Percentiles rank a stretch among this genome's conserved stretches.
These are phyloP conservation scores for Anarsia innoxiella DNA, from an alignment of 2,888 invertebrate genomes.

Conservation along the genomic window DNA sequence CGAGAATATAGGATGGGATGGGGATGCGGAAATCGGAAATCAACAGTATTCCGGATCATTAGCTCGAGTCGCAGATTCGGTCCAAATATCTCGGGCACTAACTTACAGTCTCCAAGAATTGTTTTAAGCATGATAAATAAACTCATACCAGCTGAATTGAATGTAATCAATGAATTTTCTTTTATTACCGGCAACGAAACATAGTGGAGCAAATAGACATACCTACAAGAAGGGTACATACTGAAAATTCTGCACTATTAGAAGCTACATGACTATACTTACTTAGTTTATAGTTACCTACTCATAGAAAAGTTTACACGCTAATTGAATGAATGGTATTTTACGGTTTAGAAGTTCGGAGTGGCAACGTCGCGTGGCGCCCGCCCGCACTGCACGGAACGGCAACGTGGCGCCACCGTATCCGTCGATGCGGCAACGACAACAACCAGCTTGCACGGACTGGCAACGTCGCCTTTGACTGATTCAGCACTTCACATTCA, in stretches of 20 bases:
- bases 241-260: conserved; percentile 18
- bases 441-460: conserved; percentile 31
- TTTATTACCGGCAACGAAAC: too few species aligned
- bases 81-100: conserved; percentile 23
- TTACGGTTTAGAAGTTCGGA: conserved; percentile 46
- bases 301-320: conserved; percentile 34
- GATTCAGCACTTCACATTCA: conserved; percentile 65
- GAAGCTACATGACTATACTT: too few species aligned
- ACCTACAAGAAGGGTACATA: too few species aligned
- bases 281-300: too few species aligned
- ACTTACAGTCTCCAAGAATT: too few species aligned
- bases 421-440: conserved; percentile 56
- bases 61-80: conserved; percentile 21
- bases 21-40: conserved; percentile 37
- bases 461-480: conserved; percentile 64
- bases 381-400: conserved; percentile 22
- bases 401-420: conserved; percentile 61
- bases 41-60: conserved; percentile 36
- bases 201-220: too few species aligned
- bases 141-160: too few species aligned
- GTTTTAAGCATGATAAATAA: too few species aligned
- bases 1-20: conserved; percentile 19
- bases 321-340: conserved; percentile 65
- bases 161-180: too few species aligned
- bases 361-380: conserved; percentile 40